Conservation (phyloP, 2,797 vertebrate genomes). For the Rhabdophis nuchalis region DNA sequence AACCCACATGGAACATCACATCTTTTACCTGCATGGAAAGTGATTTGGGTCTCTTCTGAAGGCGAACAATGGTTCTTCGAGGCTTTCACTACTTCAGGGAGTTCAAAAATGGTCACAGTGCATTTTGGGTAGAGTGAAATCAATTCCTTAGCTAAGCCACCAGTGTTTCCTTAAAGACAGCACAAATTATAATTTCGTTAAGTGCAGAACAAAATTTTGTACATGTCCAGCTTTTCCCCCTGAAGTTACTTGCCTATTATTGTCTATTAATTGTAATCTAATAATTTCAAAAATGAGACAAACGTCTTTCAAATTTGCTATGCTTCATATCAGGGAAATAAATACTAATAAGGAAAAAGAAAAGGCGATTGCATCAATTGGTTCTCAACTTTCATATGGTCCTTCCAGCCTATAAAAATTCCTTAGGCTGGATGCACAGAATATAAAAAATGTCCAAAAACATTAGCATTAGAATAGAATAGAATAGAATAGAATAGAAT, state of each 20-base stretch:
- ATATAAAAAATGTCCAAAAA: neutral
- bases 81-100: slow-evolving; percentile 75
- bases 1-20: neutral
- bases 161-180: slow-evolving; percentile 29
- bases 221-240: no score
- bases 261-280: neutral
- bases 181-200: no score
- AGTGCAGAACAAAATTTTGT: no score
- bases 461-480: no score
- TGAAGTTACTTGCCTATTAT: no score
- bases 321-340: no score
- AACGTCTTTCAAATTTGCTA: neutral
- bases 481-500: no score
- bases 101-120: slow-evolving; percentile 80
- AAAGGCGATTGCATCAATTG: no score
- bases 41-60: slow-evolving; percentile 58
- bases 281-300: neutral
- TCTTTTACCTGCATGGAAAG: slow-evolving; percentile 76
- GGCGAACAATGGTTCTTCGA: slow-evolving; percentile 72
- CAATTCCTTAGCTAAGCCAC: slow-evolving; percentile 80
- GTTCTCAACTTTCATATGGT: no score
- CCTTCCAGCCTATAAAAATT: neutral
- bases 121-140: slow-evolving; percentile 77
- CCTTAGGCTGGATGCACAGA: neutral
- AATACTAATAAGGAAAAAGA: no score